Conservation (phyloP, 2,113 vertebrate species). For the Prunella himalayana region DNA sequence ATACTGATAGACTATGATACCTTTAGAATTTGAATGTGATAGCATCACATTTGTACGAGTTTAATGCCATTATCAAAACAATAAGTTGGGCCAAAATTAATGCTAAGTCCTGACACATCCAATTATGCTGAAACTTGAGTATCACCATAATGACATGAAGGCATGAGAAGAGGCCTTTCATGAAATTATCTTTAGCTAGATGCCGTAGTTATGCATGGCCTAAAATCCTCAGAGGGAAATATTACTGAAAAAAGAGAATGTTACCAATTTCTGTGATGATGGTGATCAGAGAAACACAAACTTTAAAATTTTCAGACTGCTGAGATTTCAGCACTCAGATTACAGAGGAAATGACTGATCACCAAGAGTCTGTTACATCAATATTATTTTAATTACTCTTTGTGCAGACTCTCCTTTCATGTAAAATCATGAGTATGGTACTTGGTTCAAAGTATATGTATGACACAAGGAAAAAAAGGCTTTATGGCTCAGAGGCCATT, state of each 20-base stretch:
- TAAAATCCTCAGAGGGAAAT: neutral
- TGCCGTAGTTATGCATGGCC: rapidly evolving
- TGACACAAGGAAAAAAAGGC: neutral
- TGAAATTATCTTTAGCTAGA: neutral
- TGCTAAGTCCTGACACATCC: neutral
- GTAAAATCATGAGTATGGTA: neutral
- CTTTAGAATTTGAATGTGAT: neutral
- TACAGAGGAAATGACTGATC: neutral
- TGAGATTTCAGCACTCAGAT: neutral
- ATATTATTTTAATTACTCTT: neutral
- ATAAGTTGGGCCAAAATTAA: neutral
- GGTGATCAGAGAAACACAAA: neutral
- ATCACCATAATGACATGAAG: neutral
- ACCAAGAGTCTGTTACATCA: neutral
- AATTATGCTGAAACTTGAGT: neutral
- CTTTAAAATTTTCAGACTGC: neutral
- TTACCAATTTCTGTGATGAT: neutral
- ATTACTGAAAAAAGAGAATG: neutral
- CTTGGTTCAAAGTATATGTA: neutral
- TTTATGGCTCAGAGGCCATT: neutral
- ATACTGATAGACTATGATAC: neutral
- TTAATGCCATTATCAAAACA: neutral
- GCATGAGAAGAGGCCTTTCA: neutral
- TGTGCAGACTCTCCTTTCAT: neutral
- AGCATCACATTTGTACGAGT: neutral